These are phyloP conservation scores for Drosophila antonietae DNA, from an alignment of 2,888 invertebrate genomes.

Conservation along the genomic window DNA sequence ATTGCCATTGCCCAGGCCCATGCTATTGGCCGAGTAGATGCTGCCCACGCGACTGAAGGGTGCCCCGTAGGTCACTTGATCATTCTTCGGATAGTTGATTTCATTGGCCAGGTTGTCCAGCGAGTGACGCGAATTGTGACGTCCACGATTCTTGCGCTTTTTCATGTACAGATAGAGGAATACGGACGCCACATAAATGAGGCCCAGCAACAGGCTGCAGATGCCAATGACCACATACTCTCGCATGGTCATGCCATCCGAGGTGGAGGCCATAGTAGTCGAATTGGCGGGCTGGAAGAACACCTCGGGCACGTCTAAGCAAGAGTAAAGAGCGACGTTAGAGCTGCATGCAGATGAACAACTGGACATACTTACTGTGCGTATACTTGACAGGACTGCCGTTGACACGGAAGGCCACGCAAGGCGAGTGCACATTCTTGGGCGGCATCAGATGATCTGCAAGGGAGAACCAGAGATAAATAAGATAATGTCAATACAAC, in stretches of 20 bases:
- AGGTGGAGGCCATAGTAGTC: conserved; percentile 85
- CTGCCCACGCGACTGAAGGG: conserved; percentile 83
- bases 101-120: conserved; percentile 82
- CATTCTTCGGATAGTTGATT: conserved; percentile 85
- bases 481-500: background rate
- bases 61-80: conserved; percentile 84
- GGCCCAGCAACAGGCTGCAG: conserved; percentile 92
- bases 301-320: conserved; percentile 92
- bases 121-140: conserved; percentile 80
- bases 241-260: conserved; percentile 88
- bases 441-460: conserved; percentile 81
- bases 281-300: conserved; percentile 87
- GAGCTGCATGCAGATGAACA: too few relatives aligned
- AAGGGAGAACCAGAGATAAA: background rate
- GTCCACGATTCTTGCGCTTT: conserved; percentile 86
- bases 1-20: conserved; percentile 66
- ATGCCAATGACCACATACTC: conserved; percentile 94
- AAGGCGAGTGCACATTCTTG: conserved; percentile 91
- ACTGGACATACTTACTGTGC: conserved; percentile 86
- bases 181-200: conserved; percentile 94
- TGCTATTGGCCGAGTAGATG: conserved; percentile 80
- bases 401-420: conserved; percentile 93
- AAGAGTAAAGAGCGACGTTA: background rate
- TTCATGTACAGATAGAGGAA: conserved; percentile 92
- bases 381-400: conserved; percentile 90